A percentile compares a stretch with the other conserved stretches of the same genome.
Conservation (phyloP, 2,113 vertebrate species). For the Excalfactoria chinensis region DNA sequence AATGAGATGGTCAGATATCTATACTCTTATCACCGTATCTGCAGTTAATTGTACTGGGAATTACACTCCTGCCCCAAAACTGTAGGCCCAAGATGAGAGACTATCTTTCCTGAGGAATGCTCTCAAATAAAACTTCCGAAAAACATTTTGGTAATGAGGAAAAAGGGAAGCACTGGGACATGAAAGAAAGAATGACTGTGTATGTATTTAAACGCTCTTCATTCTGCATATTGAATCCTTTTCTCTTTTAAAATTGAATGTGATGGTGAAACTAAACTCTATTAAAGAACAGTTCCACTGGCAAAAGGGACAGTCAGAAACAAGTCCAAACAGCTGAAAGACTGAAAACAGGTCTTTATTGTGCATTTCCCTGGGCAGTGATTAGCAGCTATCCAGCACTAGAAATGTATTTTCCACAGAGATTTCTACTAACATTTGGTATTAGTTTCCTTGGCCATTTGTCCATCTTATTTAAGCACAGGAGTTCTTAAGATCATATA, state of each 20-base stretch:
- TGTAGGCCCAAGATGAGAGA: neutral
- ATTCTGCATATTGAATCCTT: neutral
- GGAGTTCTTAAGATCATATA: neutral
- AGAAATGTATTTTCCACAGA: neutral
- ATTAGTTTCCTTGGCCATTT: slow-evolving; percentile 27
- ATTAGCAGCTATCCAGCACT: slow-evolving; percentile 8
- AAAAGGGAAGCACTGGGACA: neutral
- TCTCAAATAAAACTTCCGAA: slow-evolving; percentile 2
- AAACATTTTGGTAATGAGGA: neutral
- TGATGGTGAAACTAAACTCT: neutral
- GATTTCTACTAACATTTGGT: slow-evolving; percentile 4
- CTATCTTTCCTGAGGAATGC: slow-evolving; percentile 14
- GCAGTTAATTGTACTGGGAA: neutral
- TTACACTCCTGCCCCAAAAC: slow-evolving; percentile 10
- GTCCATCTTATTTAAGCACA: neutral
- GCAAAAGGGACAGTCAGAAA: neutral
- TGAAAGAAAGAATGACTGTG: neutral
- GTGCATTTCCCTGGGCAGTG: neutral
- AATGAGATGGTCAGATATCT: neutral
- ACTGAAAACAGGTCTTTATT: slow-evolving; percentile 34
- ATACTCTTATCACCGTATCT: neutral
- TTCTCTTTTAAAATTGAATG: slow-evolving; percentile 8
- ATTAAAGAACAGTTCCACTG: neutral
- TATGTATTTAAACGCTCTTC: neutral
- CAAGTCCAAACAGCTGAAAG: slow-evolving; percentile 49